These are phyloP conservation scores for Clostera curtula DNA, from an alignment of 2,888 invertebrate genomes.

Conservation along the genomic window DNA sequence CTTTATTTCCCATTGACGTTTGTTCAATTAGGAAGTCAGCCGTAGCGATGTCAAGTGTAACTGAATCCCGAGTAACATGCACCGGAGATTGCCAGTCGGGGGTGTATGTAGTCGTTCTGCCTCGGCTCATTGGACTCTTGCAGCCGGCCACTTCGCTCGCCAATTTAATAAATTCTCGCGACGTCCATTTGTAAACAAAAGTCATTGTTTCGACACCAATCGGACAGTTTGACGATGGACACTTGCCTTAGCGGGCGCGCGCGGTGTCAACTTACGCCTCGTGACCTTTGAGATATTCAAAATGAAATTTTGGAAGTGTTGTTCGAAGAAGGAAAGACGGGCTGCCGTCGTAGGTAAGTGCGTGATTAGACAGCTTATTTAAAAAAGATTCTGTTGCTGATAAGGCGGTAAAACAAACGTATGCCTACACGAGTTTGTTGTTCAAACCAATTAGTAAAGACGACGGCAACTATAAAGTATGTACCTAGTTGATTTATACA, in stretches of 20 bases:
- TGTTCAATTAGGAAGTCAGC: too few relatives aligned
- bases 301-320: slow-evolving; percentile 71
- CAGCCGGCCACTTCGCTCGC: slow-evolving; percentile 45
- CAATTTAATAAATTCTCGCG: slow-evolving; percentile 63
- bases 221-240: slow-evolving; percentile 60
- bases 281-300: slow-evolving; percentile 27
- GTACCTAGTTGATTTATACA: too few relatives aligned
- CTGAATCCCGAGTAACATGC: slow-evolving; percentile 24
- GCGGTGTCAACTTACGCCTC: slow-evolving; percentile 35
- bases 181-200: slow-evolving; percentile 68
- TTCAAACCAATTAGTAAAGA: too few relatives aligned
- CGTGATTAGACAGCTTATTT: too few relatives aligned
- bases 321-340: slow-evolving; percentile 43
- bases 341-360: slow-evolving; percentile 44
- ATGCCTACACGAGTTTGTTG: too few relatives aligned
- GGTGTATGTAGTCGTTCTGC: slow-evolving; percentile 51
- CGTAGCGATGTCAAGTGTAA: too few relatives aligned
- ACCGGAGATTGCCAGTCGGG: slow-evolving; percentile 32
- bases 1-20: too few relatives aligned
- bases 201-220: slow-evolving; percentile 64
- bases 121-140: slow-evolving; percentile 48
- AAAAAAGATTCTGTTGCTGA: too few relatives aligned
- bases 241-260: slow-evolving; percentile 54
- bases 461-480: too few relatives aligned
- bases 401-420: too few relatives aligned